Evolutionary conservation across 2,113 vertebrate genomes (phyloP).

Genomic region (Corythornis vintsioides): DNA sequence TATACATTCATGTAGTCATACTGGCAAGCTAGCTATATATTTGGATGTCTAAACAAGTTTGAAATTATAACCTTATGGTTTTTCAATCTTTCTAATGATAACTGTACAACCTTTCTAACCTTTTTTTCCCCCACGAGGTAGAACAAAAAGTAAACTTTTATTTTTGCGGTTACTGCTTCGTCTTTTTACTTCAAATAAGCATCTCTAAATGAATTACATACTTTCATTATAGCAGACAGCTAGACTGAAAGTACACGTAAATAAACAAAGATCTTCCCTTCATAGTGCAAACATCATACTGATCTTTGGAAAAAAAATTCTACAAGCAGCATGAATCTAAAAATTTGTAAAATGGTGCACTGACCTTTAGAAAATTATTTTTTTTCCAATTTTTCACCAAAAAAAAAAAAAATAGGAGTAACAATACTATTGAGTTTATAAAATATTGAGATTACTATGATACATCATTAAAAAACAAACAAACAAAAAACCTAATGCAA

Average conservation of each 20-base stretch:
- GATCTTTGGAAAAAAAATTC: background rate
- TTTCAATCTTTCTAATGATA: background rate
- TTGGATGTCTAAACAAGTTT: background rate
- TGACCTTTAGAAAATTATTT: background rate
- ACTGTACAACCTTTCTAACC: background rate
- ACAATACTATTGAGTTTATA: background rate
- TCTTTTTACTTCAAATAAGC: background rate
- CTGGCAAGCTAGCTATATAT: background rate
- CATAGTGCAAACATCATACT: background rate
- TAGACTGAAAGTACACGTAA: background rate
- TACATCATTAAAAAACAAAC: background rate
- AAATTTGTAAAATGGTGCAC: background rate
- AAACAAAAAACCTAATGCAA: fast-evolving
- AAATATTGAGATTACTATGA: background rate
- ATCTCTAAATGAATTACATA: background rate
- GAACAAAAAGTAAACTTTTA: background rate
- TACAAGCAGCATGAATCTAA: background rate
- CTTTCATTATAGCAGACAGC: background rate
- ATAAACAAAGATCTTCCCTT: background rate
- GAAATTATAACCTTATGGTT: background rate
- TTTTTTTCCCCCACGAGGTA: background rate
- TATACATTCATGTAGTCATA: background rate
- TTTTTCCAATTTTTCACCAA: background rate
- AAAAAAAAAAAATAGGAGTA: background rate
- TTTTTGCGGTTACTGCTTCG: background rate